Percentiles rank a stretch among this genome's conserved stretches.
phyloP scores from a whole-genome alignment of 2,113 vertebrate genomes.

The Rhea americana region DNA sequence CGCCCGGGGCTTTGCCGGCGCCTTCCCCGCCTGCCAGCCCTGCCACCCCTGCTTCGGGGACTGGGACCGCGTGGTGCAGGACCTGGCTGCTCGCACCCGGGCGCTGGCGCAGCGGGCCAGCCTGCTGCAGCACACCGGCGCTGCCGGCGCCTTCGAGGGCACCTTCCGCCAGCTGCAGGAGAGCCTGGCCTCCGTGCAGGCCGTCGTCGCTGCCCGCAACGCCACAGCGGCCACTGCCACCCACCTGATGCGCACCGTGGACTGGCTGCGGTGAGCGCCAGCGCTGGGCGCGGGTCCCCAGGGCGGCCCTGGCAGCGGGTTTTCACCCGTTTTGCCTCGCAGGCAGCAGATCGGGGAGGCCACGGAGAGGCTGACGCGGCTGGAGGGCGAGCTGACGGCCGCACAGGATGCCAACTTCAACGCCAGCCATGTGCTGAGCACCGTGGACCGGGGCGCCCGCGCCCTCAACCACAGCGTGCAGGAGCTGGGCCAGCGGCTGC shows the following conservation, averaged over 20 bases:
- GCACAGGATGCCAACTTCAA: conserved; percentile 92
- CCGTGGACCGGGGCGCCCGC: conserved; percentile 85
- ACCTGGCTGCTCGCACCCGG: conserved; percentile 83
- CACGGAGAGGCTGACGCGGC: conserved; percentile 85
- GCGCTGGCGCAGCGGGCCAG: conserved; percentile 78
- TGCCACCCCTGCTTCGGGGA: conserved; percentile 97
- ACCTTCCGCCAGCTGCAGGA: conserved; percentile 85
- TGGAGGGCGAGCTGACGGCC: conserved; percentile 88
- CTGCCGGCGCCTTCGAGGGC: conserved; percentile 84
- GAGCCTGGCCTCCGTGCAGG: conserved; percentile 82
- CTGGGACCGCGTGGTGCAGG: conserved; percentile 97
- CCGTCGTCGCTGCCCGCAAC: conserved; percentile 86
- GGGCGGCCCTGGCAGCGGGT: rapidly evolving
- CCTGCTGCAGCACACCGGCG: conserved; percentile 87
- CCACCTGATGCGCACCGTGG: conserved; percentile 82
- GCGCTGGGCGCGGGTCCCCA: rapidly evolving
- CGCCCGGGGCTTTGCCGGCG: conserved; percentile 90
- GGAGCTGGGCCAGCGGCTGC: conserved; percentile 84
- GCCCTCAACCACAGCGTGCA: conserved; percentile 88
- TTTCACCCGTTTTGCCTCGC: neutral
- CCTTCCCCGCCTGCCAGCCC: conserved; percentile 90
- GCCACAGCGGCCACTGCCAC: conserved; percentile 78
- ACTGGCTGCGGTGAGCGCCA: conserved; percentile 85
- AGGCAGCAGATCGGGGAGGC: conserved; percentile 87
- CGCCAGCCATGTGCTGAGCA: conserved; percentile 85